phyloP scores from a whole-genome alignment of 2,888 invertebrate species.

The Bembecia ichneumoniformis region DNA sequence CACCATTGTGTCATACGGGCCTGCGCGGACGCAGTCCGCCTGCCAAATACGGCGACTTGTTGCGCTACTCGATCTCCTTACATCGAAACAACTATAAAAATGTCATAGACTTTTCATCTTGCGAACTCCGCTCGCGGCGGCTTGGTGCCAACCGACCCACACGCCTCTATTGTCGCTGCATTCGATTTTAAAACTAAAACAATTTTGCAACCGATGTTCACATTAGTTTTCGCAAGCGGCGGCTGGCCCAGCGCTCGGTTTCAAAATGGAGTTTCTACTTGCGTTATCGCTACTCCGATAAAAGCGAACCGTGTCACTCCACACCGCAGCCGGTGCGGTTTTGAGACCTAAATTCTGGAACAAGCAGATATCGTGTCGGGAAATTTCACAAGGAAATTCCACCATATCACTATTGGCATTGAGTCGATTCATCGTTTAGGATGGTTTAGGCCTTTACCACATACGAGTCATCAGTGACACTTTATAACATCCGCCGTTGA shows the following conservation, averaged over 20 bases:
- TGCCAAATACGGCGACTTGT: constrained; percentile 52
- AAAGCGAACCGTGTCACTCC: constrained; percentile 42
- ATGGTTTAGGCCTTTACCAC: neutral
- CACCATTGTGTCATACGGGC: constrained; percentile 56
- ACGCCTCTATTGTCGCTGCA: constrained; percentile 38
- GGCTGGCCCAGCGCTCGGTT: constrained; percentile 68
- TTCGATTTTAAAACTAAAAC: constrained; percentile 67
- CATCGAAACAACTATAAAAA: constrained; percentile 14
- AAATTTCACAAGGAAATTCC: constrained; percentile 11
- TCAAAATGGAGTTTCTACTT: constrained; percentile 65
- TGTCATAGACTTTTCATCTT: constrained; percentile 9
- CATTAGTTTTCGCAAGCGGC: constrained; percentile 74
- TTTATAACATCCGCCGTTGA: constrained; percentile 38
- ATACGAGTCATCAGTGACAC: constrained; percentile 35
- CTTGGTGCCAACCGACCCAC: constrained; percentile 10
- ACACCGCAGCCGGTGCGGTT: constrained; percentile 47
- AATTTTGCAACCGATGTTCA: constrained; percentile 72
- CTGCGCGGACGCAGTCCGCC: constrained; percentile 35
- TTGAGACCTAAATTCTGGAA: constrained; percentile 59
- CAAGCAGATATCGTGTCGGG: constrained; percentile 13
- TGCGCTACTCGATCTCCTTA: constrained; percentile 55
- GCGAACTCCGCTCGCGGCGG: constrained; percentile 10
- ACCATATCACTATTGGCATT: constrained; percentile 11
- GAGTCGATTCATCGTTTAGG: constrained; percentile 8
- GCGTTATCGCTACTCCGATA: constrained; percentile 68